These are phyloP conservation scores for Cataglyphis livida DNA, from an alignment of 2,888 invertebrate species.

Conservation along the genomic window DNA sequence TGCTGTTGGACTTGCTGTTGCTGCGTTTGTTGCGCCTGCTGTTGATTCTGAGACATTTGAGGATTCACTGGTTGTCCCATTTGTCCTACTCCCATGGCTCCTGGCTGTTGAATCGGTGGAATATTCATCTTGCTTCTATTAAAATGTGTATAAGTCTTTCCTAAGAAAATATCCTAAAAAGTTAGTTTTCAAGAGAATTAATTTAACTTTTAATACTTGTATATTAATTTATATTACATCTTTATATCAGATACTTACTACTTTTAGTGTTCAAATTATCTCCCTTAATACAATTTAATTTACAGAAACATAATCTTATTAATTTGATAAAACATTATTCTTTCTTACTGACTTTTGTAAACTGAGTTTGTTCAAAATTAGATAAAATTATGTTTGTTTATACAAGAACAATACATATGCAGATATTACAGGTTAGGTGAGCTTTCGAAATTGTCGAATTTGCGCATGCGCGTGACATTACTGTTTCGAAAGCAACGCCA, in stretches of 20 bases:
- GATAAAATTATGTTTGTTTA: not conserved
- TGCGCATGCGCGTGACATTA: not conserved
- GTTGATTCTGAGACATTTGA: slow-evolving; percentile 81
- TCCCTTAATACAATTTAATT: not conserved
- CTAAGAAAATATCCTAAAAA: not conserved
- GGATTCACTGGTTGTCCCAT: slow-evolving; percentile 81
- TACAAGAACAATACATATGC: not conserved
- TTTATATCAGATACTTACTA: not conserved
- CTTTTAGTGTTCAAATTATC: not conserved
- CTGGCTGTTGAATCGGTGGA: slow-evolving; percentile 82
- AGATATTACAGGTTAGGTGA: not conserved
- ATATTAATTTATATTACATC: not conserved
- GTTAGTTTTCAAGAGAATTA: not conserved
- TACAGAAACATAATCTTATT: not conserved
- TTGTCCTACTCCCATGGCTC: slow-evolving; percentile 82
- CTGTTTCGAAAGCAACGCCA: not conserved
- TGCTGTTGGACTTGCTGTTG: slow-evolving; percentile 79
- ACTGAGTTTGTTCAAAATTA: not conserved
- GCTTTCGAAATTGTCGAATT: not conserved
- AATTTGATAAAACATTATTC: not conserved
- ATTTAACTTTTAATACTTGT: not conserved
- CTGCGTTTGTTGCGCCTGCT: slow-evolving; percentile 76
- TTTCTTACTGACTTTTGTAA: not conserved
- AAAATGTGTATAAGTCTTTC: not conserved
- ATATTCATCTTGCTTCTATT: slow-evolving; percentile 79